Base-by-base conservation (phyloP, 2,888 invertebrate genomes). In the Nudaria mundana region DNA sequence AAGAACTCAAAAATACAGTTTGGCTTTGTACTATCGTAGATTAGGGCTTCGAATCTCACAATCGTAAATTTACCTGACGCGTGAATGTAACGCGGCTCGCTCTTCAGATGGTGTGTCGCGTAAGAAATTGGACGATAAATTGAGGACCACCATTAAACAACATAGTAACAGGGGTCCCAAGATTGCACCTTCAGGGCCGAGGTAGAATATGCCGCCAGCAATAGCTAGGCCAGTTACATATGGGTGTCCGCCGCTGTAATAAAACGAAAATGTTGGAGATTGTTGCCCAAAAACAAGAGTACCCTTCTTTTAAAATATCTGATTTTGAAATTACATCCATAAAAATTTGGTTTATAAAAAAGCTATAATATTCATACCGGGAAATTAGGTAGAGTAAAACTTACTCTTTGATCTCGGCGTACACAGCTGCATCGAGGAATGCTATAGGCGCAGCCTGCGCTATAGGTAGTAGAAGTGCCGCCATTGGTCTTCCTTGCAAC, bases 221-320 rank as follows among this genome's bases (percentile, higher is more conserved):
- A 99, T 97, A 2, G 99, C 97, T 37, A 99, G 88, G 22, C 98
- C 99, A 5, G 98, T 98, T 48, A 99, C 91, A 85, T 98, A 99
- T 0, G 98, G 98, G 87, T 98, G 98, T 2, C 98, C 97, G 13
- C 95, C 95, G 40, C 97, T 97, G 63, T 2, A 70, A n/a, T n/a
- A n/a, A n/a, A n/a, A n/a, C n/a, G n/a, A n/a, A n/a, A n/a, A n/a
- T n/a, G n/a, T n/a, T n/a, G n/a, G n/a, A n/a, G n/a, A n/a, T n/a
- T n/a, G n/a, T n/a, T n/a, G n/a, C n/a, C n/a, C n/a, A n/a, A n/a
- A n/a, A n/a, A n/a, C n/a, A n/a, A n/a, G n/a, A n/a, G n/a, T n/a
- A n/a, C n/a, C n/a, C n/a, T n/a, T n/a, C n/a, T n/a, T n/a, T n/a
- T n/a, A n/a, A n/a, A n/a, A n/a, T n/a, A n/a, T n/a, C n/a, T n/a